Conservation (phyloP, 2,797 vertebrate species). For the Meriones psammophilus region DNA sequence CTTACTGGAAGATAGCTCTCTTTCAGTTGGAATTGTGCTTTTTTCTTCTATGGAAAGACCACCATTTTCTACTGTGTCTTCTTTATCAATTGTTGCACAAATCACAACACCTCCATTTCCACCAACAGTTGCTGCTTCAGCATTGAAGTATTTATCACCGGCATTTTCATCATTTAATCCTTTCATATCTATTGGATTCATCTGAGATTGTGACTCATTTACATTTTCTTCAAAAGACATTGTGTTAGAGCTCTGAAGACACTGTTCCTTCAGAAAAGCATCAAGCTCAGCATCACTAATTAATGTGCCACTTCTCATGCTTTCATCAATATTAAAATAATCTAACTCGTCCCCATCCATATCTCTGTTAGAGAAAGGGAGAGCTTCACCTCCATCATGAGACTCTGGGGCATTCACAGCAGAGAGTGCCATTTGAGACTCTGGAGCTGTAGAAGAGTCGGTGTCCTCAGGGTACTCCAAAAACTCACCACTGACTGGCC, state of each 20-base stretch:
- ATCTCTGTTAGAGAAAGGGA: slow-evolving; percentile 71
- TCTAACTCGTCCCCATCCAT: slow-evolving; percentile 77
- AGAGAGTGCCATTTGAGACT: slow-evolving; percentile 68
- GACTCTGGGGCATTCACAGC: slow-evolving; percentile 6
- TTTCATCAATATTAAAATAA: slow-evolving; percentile 90
- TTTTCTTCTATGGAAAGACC: slow-evolving; percentile 66
- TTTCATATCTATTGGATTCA: slow-evolving; percentile 48
- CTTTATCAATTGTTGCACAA: slow-evolving; percentile 65
- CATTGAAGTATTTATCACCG: slow-evolving; percentile 42
- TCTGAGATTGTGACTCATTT: slow-evolving; percentile 69
- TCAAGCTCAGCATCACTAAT: slow-evolving; percentile 97
- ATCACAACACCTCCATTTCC: slow-evolving; percentile 25
- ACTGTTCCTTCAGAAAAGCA: slow-evolving; percentile 93
- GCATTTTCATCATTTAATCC: slow-evolving; percentile 62
- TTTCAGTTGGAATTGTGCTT: neutral
- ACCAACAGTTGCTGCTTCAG: slow-evolving; percentile 73
- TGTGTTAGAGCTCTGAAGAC: slow-evolving; percentile 82
- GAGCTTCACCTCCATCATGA: slow-evolving; percentile 46
- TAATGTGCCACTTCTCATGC: slow-evolving; percentile 88
- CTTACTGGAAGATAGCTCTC: slow-evolving; percentile 19
- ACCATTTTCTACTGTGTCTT: slow-evolving; percentile 21
- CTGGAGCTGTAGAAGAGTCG: slow-evolving; percentile 40
- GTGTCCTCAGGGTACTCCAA: slow-evolving; percentile 54
- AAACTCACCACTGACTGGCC: slow-evolving; percentile 48
- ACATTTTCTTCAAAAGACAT: slow-evolving; percentile 79